These are phyloP conservation scores for Cerastis leucographa DNA, from an alignment of 2,888 invertebrate species.

Conservation along the genomic window DNA sequence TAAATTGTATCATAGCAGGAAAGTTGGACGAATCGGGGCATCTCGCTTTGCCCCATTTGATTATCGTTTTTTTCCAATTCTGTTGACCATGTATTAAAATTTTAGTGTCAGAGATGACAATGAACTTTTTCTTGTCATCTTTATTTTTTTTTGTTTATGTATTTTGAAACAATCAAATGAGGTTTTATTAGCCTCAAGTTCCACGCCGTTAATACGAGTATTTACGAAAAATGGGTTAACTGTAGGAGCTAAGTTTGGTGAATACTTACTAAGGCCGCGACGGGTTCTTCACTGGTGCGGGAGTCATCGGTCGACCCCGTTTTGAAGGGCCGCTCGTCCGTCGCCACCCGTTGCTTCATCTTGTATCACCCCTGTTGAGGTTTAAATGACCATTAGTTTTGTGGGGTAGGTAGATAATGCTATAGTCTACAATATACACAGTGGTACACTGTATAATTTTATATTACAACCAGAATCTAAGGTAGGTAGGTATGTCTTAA, in stretches of 20 bases:
- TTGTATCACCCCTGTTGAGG: constrained; percentile 73
- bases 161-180: constrained; percentile 38
- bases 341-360: constrained; percentile 85
- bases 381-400: constrained; percentile 20
- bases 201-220: neutral
- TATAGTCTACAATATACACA: neutral
- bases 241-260: neutral
- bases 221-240: neutral
- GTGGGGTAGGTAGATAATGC: neutral
- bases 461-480: neutral
- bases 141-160: constrained; percentile 31
- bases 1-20: constrained; percentile 77
- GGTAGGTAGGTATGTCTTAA: neutral
- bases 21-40: constrained; percentile 70
- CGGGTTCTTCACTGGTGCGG: constrained; percentile 83
- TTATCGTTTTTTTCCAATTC: constrained; percentile 64
- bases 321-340: constrained; percentile 87
- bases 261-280: constrained; percentile 85
- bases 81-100: constrained; percentile 68
- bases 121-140: constrained; percentile 39
- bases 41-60: constrained; percentile 74
- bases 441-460: neutral
- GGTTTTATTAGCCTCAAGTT: constrained; percentile 23
- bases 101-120: constrained; percentile 54
- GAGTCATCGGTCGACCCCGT: constrained; percentile 88